Base-by-base conservation (phyloP, 2,888 invertebrate genomes). In the Chirona hameri region DNA sequence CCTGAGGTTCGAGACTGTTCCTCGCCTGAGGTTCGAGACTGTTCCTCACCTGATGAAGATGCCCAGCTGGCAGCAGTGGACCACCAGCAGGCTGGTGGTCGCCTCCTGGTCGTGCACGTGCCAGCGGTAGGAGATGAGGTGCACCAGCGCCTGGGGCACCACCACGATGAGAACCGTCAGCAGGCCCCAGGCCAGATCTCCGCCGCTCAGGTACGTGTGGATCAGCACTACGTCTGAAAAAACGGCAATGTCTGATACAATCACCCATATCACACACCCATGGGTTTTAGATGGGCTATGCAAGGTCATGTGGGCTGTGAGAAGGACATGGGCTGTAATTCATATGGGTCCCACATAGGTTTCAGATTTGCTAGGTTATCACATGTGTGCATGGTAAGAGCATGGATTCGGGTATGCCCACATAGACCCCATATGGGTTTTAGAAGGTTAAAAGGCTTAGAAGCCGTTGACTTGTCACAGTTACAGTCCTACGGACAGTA, bases 111-210 rank as follows among this genome's bases (percentile, higher is more conserved):
- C 90, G 81, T 89, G 86, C 82, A 87, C 87, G 86, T 90, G 89
- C 91, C 91, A 92, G 87, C 91, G 88, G 86, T 91, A 87, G 83
- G 91, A 91, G 87, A 92, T 91, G 85, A 91, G 88, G 86, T 91
- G 91, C 69, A 91, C 90, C 84, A 91, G 87, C 84, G 90, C 87
- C 86, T 91, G 90, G 80, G 92, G 91, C 83, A 90, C 87, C 76
- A 91, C 84, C 85, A 91, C 90, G 85, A 91, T 89, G 84, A 89
- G 87, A 81, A 90, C 86, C 82, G 91, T 91, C 52, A 90, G 89
- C 79, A 90, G 87, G 82, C 90, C 91, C 91, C 91, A 91, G 86
- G 89, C 89, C 79, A 89, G 86, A 85, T 90, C 89, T 84, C 90
- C 90, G 0, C 24, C 12, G 39, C 39, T 76, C 72, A 76, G 72